Evolutionary conservation across 2,113 vertebrate genomes (phyloP), one percentile per base, ranked within the genome.

Genomic region (Sylvia atricapilla): DNA sequence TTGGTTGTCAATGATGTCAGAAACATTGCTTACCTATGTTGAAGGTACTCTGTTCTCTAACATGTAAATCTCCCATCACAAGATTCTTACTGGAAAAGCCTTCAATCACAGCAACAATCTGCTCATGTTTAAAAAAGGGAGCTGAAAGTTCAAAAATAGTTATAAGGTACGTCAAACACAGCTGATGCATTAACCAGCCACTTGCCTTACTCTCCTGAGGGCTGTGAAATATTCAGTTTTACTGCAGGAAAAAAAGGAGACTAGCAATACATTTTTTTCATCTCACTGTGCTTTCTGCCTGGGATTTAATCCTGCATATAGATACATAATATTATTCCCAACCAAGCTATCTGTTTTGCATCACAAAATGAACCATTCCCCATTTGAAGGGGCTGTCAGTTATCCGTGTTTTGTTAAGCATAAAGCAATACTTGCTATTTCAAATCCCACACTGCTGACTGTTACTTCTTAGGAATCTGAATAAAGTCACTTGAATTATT

Each of bases 361-460:
- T 94, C 85, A 96, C 82, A 96, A 93, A 97, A 96, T 41, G 50
- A 95, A 78, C 85, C 35, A 33, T 94, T 90, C 53, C 50, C 69
- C 39, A 2, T 86, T 66, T 90, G 82, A 94, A 96, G 77, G 28
- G 50, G 53, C 68, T 95, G 96, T 94, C 94, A 85, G 89, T 96
- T 96, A 93, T 92, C 92, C 8, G 7, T 87, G 66, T 96, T 96
- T 97, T 96, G 90, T 94, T 96, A 83, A 92, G 83, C 80, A 87
- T 59, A 92, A 96, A 97, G 89, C 72, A 95, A 69, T 79, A 70
- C 56, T 80, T 91, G 60, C 60, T 81, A 43, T 87, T 95, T 90
- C 85, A 96, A 94, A 96, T 93, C 90, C 88, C 74, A 81, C 81
- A 56, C 56, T 76, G 67, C 84, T 81, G 62, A 69, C 78, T 86